Conservation (phyloP, 1,140 invertebrate genomes). For the Adoxophyes honmai region DNA sequence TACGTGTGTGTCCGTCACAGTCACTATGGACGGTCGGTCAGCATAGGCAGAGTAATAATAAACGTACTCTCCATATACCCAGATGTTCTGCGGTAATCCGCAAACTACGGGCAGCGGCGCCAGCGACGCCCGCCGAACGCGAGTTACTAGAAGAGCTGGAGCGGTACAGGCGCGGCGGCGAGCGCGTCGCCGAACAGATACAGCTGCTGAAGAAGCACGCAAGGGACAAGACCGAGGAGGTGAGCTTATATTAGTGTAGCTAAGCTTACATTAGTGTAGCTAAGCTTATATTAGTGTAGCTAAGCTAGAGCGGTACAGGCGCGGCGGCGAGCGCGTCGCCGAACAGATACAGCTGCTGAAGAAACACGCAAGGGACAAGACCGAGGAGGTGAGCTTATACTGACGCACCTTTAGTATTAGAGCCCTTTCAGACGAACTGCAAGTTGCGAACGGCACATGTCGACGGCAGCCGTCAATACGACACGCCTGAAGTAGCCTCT, state of each 20-base stretch:
- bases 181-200: conserved; percentile 17
- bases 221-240: conserved; percentile 24
- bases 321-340: conserved; percentile 2
- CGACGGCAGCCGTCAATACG: too few species aligned
- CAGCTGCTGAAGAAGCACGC: conserved; percentile 28
- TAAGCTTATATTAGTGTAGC: conserved; percentile 19
- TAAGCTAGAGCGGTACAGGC: conserved; percentile 26
- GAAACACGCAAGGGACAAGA: conserved; percentile 24
- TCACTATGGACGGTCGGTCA: too few species aligned
- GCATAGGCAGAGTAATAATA: too few species aligned
- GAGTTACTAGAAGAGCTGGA: conserved; percentile 31
- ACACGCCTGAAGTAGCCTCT: too few species aligned
- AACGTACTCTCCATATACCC: too few species aligned
- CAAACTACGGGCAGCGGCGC: conserved; percentile 20
- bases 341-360: conserved; percentile 26
- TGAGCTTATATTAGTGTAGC: conserved; percentile 25
- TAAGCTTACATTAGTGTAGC: conserved; percentile 25
- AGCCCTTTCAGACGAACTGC: too few species aligned
- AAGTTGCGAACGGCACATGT: too few species aligned
- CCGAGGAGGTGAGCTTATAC: conserved; percentile 24
- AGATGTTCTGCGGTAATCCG: conserved; percentile 50
- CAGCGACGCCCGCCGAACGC: conserved; percentile 28
- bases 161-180: conserved; percentile 17
- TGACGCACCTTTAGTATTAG: too few species aligned
- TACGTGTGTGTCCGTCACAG: too few species aligned